Conservation (phyloP, 2,888 invertebrate genomes). For the Maniola hyperantus region DNA sequence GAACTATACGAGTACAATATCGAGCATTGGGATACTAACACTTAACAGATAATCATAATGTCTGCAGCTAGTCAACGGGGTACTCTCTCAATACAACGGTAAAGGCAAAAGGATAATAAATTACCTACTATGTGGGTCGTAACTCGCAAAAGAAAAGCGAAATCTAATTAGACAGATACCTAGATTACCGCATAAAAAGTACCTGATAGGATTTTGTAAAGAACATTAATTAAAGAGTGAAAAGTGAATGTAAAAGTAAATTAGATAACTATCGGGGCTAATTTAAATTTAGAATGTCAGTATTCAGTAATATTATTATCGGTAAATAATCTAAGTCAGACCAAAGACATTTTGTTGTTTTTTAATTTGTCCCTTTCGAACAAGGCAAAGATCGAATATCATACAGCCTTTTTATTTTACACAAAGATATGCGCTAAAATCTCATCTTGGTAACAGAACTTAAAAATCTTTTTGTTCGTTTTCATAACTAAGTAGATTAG, state of each 20-base stretch:
- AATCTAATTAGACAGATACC: conserved; percentile 2
- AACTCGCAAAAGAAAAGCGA: background rate
- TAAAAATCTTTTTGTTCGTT: background rate
- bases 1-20: conserved; percentile 17
- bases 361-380: background rate
- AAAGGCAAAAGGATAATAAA: background rate
- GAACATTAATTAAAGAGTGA: background rate
- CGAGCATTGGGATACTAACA: conserved; percentile 2
- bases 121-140: background rate
- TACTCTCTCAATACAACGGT: background rate
- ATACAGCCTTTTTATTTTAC: background rate
- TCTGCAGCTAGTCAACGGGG: background rate
- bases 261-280: background rate
- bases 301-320: too few relatives aligned
- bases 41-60: conserved; percentile 2
- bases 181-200: background rate
- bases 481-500: background rate
- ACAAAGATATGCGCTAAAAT: background rate
- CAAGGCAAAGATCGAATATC: background rate
- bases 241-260: conserved; percentile 2
- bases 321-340: too few relatives aligned
- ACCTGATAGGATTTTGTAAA: too few relatives aligned
- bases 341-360: background rate
- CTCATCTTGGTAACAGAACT: background rate
- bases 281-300: background rate